phyloP scores from a whole-genome alignment of 1,140 invertebrate species.

The Geopemphigus sp. region DNA sequence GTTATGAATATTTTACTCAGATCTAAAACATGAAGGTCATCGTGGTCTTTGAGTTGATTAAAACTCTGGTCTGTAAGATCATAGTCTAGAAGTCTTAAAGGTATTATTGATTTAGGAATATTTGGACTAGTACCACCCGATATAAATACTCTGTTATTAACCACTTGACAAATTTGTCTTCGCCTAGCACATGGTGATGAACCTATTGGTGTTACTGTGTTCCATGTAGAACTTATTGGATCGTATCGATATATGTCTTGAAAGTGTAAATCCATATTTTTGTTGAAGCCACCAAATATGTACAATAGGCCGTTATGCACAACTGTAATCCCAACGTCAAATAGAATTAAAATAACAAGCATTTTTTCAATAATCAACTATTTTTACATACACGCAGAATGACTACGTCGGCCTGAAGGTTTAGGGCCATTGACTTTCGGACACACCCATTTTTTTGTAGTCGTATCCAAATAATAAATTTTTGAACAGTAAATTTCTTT shows the following conservation, averaged over 20 bases:
- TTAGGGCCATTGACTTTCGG: slow-evolving; percentile 61
- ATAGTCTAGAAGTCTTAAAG: not conserved
- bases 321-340: slow-evolving; percentile 61
- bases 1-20: slow-evolving; percentile 58
- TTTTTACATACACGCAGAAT: slow-evolving; percentile 77
- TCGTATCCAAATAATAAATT: slow-evolving; percentile 74
- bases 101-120: slow-evolving; percentile 54
- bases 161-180: slow-evolving; percentile 74
- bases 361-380: slow-evolving; percentile 17
- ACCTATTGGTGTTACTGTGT: slow-evolving; percentile 61
- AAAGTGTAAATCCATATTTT: slow-evolving; percentile 70
- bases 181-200: slow-evolving; percentile 67
- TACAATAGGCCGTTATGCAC: slow-evolving; percentile 73
- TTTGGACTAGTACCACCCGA: slow-evolving; percentile 78
- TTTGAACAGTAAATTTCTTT: slow-evolving; percentile 76
- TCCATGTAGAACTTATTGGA: slow-evolving; percentile 64
- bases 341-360: too few species aligned
- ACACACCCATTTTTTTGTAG: slow-evolving; percentile 65
- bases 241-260: slow-evolving; percentile 77
- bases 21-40: slow-evolving; percentile 74
- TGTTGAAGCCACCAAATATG: slow-evolving; percentile 86
- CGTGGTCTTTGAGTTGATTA: slow-evolving; percentile 67
- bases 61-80: slow-evolving; percentile 53
- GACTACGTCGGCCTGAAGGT: slow-evolving; percentile 74
- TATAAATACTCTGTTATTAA: slow-evolving; percentile 70